These are phyloP conservation scores for Thamnophis elegans DNA, from an alignment of 2,797 vertebrate species.

Conservation along the genomic window DNA sequence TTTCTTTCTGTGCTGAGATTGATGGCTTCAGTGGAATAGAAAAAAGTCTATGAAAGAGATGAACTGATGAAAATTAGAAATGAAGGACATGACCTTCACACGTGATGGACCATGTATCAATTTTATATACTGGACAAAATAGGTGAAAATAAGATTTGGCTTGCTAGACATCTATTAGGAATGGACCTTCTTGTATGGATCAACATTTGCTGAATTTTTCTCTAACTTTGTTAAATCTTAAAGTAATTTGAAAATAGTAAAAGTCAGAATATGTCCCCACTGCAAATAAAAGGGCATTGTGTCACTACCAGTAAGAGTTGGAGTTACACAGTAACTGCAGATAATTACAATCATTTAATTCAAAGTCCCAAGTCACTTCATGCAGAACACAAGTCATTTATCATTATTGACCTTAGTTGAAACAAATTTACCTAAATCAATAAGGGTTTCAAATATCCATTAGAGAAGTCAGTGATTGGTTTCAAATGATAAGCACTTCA, in stretches of 20 bases:
- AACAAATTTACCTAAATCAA: slow-evolving; percentile 72
- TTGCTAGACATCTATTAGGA: neutral
- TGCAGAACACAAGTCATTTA: slow-evolving; percentile 67
- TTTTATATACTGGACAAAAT: neutral
- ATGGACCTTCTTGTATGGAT: neutral
- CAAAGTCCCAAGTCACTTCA: slow-evolving; percentile 64
- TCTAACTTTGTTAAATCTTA: slow-evolving; percentile 31
- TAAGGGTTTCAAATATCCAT: slow-evolving; percentile 65
- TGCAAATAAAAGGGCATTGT: slow-evolving; percentile 49
- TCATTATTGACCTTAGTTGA: slow-evolving; percentile 70
- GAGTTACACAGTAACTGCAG: slow-evolving; percentile 67
- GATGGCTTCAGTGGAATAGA: neutral
- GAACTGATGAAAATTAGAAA: slow-evolving; percentile 5
- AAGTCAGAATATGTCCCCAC: slow-evolving; percentile 41
- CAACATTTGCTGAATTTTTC: neutral
- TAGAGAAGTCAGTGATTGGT: slow-evolving; percentile 62
- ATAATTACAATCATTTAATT: slow-evolving; percentile 70
- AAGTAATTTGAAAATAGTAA: slow-evolving; percentile 50
- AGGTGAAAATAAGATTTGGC: neutral
- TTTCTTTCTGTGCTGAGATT: neutral
- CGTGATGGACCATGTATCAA: neutral
- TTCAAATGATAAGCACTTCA: slow-evolving; percentile 56
- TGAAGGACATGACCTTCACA: neutral
- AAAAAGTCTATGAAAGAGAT: neutral
- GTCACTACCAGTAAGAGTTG: slow-evolving; percentile 61